phyloP scores from a whole-genome alignment of 2,888 invertebrate genomes.

The Pachydiplax longipennis region DNA sequence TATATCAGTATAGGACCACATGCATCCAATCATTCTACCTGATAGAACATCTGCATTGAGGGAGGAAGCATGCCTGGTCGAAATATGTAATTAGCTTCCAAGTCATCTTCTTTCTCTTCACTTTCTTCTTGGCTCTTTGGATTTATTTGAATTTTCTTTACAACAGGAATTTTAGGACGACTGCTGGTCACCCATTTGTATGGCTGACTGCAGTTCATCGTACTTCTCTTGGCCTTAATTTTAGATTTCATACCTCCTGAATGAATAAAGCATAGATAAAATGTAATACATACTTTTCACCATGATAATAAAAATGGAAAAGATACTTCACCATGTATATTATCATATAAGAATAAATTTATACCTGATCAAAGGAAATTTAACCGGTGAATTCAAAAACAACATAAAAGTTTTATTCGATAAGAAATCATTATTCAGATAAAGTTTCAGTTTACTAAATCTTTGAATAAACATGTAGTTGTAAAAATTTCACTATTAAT shows the following conservation, averaged over 20 bases:
- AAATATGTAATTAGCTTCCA: constrained; percentile 67
- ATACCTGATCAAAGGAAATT: too few species aligned
- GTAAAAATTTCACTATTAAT: too few species aligned
- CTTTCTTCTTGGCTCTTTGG: constrained; percentile 50
- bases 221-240: constrained; percentile 63
- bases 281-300: not conserved
- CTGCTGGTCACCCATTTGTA: constrained; percentile 59
- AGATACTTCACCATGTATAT: too few species aligned
- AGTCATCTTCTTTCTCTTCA: constrained; percentile 56
- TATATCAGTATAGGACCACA: not conserved
- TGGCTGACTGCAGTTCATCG: constrained; percentile 60
- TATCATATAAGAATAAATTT: too few species aligned
- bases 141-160: constrained; percentile 49
- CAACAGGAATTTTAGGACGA: constrained; percentile 54
- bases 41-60: constrained; percentile 88
- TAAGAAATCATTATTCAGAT: too few species aligned
- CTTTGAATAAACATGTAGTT: too few species aligned
- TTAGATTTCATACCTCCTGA: constrained; percentile 63
- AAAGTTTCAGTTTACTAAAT: too few species aligned
- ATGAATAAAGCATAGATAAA: constrained; percentile 43
- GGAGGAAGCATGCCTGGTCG: constrained; percentile 78
- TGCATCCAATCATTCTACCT: constrained; percentile 63
- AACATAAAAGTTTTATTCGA: too few species aligned
- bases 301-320: too few species aligned
- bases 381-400: too few species aligned